Evolutionary conservation across 2,888 invertebrate genomes (phyloP).

Genomic region (Drosophila pseudotakahashii): DNA sequence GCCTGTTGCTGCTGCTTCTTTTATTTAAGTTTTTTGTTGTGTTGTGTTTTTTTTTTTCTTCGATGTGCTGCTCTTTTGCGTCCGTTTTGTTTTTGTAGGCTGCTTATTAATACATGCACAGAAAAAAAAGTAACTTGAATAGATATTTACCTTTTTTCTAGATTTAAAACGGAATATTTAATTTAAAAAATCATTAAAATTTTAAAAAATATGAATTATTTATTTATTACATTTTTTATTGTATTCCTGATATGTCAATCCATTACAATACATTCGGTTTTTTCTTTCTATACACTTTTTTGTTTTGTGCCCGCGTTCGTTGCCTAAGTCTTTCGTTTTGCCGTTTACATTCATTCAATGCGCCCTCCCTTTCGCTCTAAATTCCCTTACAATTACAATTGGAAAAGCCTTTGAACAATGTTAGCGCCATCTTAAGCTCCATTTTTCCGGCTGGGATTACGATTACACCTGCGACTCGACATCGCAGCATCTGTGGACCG

Average conservation of each 20-base stretch:
- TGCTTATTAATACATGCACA: conserved; percentile 72
- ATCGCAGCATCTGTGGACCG: conserved; percentile 67
- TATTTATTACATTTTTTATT: not conserved
- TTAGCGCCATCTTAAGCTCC: conserved; percentile 72
- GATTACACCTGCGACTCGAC: conserved; percentile 54
- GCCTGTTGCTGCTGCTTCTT: conserved; percentile 56
- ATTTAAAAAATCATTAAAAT: not conserved
- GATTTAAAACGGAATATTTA: not conserved
- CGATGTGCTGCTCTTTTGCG: conserved; percentile 74
- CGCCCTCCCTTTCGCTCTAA: conserved; percentile 24
- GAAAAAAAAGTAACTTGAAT: not conserved
- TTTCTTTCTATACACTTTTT: conserved; percentile 47
- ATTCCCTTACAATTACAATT: conserved; percentile 50
- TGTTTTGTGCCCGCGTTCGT: conserved; percentile 58
- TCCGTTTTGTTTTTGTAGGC: conserved; percentile 73
- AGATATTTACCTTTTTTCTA: not conserved
- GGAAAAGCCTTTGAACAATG: conserved; percentile 55
- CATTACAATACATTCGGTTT: not conserved
- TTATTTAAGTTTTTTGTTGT: conserved; percentile 30
- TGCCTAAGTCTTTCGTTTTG: conserved; percentile 73
- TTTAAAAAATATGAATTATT: not conserved
- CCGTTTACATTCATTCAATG: conserved; percentile 28
- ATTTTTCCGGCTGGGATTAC: conserved; percentile 19
- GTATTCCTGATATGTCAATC: not conserved
- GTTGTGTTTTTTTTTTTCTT: conserved; percentile 38